Percentiles rank a stretch among this genome's conserved stretches.
Conservation (phyloP, 2,113 vertebrate species). For the Clinocottus analis region DNA sequence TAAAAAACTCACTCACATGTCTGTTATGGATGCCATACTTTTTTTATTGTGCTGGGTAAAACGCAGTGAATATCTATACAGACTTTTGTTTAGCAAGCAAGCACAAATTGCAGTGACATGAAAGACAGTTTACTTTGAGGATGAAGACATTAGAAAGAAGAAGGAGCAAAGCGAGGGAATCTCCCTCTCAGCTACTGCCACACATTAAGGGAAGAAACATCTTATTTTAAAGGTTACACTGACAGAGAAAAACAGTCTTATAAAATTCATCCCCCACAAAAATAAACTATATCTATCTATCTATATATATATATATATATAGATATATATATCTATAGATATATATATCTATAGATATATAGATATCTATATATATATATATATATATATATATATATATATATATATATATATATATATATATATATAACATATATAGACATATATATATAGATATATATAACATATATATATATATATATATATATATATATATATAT, state of each 20-base stretch:
- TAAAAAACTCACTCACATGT: neutral
- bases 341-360: too few species aligned
- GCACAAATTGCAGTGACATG: conserved; percentile 88
- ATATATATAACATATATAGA: conserved; percentile 93
- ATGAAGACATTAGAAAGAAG: conserved; percentile 82
- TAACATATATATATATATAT: conserved; percentile 92
- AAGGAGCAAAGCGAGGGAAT: conserved; percentile 52
- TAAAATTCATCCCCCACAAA: conserved; percentile 96
- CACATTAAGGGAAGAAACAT: conserved; percentile 86
- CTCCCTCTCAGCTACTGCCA: conserved; percentile 81
- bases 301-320: conserved; percentile 93
- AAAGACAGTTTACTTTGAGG: conserved; percentile 89
- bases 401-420: conserved; percentile 92
- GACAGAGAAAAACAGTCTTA: conserved; percentile 92
- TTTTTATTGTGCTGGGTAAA: conserved; percentile 96
- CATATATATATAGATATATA: conserved; percentile 93
- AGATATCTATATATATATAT: conserved; percentile 92
- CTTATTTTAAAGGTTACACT: conserved; percentile 73
- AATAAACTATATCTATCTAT: conserved; percentile 93
- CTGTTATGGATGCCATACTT: conserved; percentile 88
- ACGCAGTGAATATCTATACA: conserved; percentile 91
- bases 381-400: too few species aligned
- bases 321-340: conserved; percentile 93
- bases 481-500: conserved; percentile 93
- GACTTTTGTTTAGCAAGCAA: conserved; percentile 89